Evolutionary conservation across 2,888 invertebrate species (phyloP).

Genomic region (Acanthosoma haemorrhoidale): DNA sequence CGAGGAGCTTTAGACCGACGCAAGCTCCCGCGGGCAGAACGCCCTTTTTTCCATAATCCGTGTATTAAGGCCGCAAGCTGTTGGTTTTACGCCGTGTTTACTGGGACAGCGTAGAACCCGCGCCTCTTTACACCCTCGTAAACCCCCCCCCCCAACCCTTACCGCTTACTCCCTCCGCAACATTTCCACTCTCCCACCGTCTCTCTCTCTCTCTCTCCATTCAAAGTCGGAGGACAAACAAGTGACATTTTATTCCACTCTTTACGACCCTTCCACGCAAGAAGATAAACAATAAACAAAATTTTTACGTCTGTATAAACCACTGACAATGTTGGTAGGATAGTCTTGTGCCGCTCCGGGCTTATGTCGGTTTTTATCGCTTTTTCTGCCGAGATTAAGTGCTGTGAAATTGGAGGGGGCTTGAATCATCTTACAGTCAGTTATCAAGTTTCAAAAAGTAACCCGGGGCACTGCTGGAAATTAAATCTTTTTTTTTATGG

Average conservation of each 20-base stretch:
- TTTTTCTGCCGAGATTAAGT: background rate
- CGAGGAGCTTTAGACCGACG: too few relatives aligned
- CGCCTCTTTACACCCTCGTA: background rate
- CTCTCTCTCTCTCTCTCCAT: background rate
- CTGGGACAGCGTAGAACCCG: background rate
- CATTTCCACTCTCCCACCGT: background rate
- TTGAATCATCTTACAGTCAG: background rate
- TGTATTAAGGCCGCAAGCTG: background rate
- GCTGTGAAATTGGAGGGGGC: conserved; percentile 3
- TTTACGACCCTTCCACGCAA: background rate
- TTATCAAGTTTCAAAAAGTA: too few relatives aligned
- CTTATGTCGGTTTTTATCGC: background rate
- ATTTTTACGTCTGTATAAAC: conserved; percentile 14
- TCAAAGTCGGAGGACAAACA: background rate
- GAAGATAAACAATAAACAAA: conserved; percentile 2
- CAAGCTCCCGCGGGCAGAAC: too few relatives aligned
- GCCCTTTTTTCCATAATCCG: conserved; percentile 4
- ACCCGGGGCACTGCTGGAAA: too few relatives aligned
- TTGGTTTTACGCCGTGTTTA: background rate
- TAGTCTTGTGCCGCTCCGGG: background rate
- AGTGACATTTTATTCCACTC: background rate
- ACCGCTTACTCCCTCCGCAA: background rate
- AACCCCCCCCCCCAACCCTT: background rate
- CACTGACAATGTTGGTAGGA: conserved; percentile 9
- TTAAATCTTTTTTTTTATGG: too few relatives aligned